Conservation (phyloP, 2,888 invertebrate genomes). For the Agrochola lychnidis region DNA sequence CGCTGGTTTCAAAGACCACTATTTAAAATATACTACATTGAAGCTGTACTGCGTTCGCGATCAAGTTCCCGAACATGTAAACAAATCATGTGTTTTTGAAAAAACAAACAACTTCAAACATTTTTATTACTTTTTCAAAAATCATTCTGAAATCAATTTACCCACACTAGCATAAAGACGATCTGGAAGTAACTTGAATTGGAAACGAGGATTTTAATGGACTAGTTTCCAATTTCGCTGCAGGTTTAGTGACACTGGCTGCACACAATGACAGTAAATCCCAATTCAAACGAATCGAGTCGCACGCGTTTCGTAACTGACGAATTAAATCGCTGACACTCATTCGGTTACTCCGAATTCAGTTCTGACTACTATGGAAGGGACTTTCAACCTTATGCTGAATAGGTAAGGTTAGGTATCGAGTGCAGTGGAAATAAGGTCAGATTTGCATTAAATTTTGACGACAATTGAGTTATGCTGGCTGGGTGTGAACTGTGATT, state of each 20-base stretch:
- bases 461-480: conserved; percentile 71
- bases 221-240: conserved; percentile 2
- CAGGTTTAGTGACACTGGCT: conserved; percentile 32
- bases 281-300: conserved; percentile 66
- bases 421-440: conserved; percentile 60
- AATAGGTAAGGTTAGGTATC: not conserved
- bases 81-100: not conserved
- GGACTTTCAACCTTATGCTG: conserved; percentile 12
- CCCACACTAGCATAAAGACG: too few relatives aligned
- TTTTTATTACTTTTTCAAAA: not conserved
- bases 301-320: conserved; percentile 68
- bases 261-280: conserved; percentile 63
- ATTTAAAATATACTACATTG: not conserved
- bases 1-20: not conserved
- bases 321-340: conserved; percentile 68
- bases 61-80: not conserved
- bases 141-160: not conserved
- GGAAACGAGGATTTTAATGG: not conserved
- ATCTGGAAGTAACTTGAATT: not conserved
- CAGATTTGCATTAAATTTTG: conserved; percentile 72
- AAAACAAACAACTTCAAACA: not conserved
- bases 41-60: not conserved
- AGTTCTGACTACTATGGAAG: not conserved
- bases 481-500: conserved; percentile 61
- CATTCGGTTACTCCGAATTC: conserved; percentile 57